Conservation (phyloP, 2,888 invertebrate genomes). For the Furcula furcula region DNA sequence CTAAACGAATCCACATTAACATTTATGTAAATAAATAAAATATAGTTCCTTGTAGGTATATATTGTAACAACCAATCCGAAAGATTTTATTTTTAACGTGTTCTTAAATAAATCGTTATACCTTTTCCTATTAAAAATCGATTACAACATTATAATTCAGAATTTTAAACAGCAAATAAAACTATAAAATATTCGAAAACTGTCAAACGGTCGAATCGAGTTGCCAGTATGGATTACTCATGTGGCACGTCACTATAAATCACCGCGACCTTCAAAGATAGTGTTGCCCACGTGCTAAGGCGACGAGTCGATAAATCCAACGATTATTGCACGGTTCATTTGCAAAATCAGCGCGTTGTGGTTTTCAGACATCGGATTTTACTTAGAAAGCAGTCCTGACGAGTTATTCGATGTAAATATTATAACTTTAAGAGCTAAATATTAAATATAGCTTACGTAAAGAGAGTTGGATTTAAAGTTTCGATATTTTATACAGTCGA, state of each 20-base stretch:
- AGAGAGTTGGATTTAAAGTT: not conserved
- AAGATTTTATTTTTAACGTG: constrained; percentile 1
- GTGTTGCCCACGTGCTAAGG: constrained; percentile 71
- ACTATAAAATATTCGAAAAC: constrained; percentile 34
- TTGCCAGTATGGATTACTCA: constrained; percentile 72
- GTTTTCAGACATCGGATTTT: constrained; percentile 24
- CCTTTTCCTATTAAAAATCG: constrained; percentile 4
- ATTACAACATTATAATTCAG: constrained; percentile 18
- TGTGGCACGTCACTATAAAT: constrained; percentile 73
- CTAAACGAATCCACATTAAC: not conserved
- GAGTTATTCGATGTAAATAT: constrained; percentile 1
- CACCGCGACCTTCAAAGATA: constrained; percentile 66
- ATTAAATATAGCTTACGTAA: not conserved
- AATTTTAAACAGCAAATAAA: constrained; percentile 30
- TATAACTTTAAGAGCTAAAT: constrained; percentile 4
- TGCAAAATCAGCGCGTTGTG: constrained; percentile 32
- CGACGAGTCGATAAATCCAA: constrained; percentile 46
- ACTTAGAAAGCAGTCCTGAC: constrained; percentile 29
- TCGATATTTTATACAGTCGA: not conserved
- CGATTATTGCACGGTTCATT: constrained; percentile 46
- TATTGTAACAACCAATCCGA: constrained; percentile 1
- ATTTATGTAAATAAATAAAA: constrained; percentile 1
- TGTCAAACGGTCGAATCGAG: constrained; percentile 37
- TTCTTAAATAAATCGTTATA: constrained; percentile 1
- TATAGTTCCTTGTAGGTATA: not conserved